phyloP scores from a whole-genome alignment of 2,113 vertebrate species.

The Nematolebias whitei region DNA sequence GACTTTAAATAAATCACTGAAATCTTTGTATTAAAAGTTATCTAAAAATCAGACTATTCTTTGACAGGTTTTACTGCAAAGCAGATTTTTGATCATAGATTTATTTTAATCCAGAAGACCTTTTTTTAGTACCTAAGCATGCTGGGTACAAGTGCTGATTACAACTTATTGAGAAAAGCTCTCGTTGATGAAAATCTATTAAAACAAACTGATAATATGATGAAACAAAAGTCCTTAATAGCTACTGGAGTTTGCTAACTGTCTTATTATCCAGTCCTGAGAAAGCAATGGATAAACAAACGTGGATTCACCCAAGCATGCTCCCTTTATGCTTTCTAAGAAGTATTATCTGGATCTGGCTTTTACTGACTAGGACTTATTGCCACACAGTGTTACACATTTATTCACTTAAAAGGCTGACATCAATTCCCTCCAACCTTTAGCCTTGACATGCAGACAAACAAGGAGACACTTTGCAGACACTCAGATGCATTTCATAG shows the following conservation, averaged over 20 bases:
- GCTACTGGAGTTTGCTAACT: conserved; percentile 20
- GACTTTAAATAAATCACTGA: too few relatives aligned
- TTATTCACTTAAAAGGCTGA: conserved; percentile 49
- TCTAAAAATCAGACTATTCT: background rate
- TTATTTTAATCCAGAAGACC: background rate
- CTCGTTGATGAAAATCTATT: background rate
- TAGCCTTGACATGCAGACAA: conserved; percentile 39
- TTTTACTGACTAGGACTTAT: conserved; percentile 65
- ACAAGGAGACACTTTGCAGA: conserved; percentile 43
- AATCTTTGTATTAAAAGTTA: too few relatives aligned
- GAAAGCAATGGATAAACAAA: conserved; percentile 58
- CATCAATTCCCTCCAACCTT: conserved; percentile 32
- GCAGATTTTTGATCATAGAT: background rate
- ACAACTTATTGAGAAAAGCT: background rate
- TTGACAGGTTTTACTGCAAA: background rate
- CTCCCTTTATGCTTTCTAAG: conserved; percentile 71
- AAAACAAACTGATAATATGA: background rate
- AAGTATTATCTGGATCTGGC: conserved; percentile 64
- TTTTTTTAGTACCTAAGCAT: background rate
- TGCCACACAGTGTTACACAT: conserved; percentile 64
- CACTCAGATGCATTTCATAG: conserved; percentile 33
- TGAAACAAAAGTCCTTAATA: conserved; percentile 8
- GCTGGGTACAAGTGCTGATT: background rate
- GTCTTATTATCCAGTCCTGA: conserved; percentile 40
- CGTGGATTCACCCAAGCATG: conserved; percentile 66